phyloP scores from a whole-genome alignment of 37 sponge, comb jelly and placozoan species.

The Hexactinellida sp. region DNA sequence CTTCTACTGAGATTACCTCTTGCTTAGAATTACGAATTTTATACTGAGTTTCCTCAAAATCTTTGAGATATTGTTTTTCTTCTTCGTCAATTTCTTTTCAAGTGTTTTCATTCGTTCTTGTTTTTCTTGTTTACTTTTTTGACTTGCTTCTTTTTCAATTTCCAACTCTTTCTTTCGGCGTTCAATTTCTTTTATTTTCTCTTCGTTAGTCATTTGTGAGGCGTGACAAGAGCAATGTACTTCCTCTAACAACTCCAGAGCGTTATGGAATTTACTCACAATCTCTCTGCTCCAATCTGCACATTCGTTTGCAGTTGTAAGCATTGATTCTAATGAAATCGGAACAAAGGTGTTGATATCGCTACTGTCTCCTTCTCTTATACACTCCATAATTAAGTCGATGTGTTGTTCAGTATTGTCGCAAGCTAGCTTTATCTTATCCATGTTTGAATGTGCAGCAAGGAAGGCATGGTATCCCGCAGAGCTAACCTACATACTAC shows the following conservation, averaged over 20 bases:
- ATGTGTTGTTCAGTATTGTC: not conserved
- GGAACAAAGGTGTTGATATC: not conserved
- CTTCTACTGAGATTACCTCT: not conserved
- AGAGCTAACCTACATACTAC: not conserved
- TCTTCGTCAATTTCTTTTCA: not conserved
- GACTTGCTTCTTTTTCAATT: not conserved
- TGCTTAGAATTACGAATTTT: not conserved
- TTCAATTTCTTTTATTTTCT: not conserved
- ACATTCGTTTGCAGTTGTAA: not conserved
- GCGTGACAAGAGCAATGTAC: not conserved
- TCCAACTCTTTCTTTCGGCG: not conserved
- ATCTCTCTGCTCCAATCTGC: slow-evolving; percentile 14
- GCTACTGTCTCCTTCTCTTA: not conserved
- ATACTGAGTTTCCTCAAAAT: not conserved
- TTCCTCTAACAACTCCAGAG: not conserved
- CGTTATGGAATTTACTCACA: not conserved
- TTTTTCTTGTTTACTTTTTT: not conserved
- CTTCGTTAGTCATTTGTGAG: not conserved
- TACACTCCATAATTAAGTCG: not conserved
- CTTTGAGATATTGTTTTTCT: not conserved
- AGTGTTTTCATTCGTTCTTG: not conserved
- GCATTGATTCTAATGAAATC: not conserved
- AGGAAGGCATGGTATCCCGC: not conserved
- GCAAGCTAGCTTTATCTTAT: slow-evolving; percentile 1
- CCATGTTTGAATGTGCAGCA: slow-evolving; percentile 8